Percentiles rank a stretch among this genome's conserved stretches.
Evolutionary conservation across 2,888 invertebrate genomes (phyloP).

Genomic region (Lithophane leautieri): DNA sequence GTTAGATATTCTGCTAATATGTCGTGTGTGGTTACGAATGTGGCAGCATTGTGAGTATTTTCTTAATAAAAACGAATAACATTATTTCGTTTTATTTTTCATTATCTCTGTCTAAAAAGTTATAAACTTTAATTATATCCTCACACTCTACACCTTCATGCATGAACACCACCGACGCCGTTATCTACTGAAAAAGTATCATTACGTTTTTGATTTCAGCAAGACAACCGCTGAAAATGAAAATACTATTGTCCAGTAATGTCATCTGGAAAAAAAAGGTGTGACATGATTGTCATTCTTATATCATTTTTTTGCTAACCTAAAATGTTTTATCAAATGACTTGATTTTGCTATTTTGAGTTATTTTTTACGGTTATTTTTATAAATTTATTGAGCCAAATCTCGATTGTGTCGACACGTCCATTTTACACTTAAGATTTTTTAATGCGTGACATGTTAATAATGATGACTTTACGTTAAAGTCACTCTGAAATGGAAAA

Average conservation of each 20-base stretch:
- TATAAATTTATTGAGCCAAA: constrained; percentile 87
- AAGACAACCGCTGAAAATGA: constrained; percentile 87
- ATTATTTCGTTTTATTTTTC: constrained; percentile 4
- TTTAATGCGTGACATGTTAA: constrained; percentile 84
- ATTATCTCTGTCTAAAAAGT: constrained; percentile 2
- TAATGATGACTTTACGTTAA: constrained; percentile 87
- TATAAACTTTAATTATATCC: constrained; percentile 28
- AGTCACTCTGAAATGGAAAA: constrained; percentile 87
- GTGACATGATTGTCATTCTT: constrained; percentile 89
- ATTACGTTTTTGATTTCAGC: constrained; percentile 81
- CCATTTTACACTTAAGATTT: constrained; percentile 78
- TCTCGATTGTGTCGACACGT: constrained; percentile 87
- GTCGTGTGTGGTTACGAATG: constrained; percentile 34
- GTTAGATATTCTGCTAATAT: constrained; percentile 28
- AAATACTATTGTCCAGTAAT: constrained; percentile 88
- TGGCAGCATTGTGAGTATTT: constrained; percentile 44
- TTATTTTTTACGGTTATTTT: constrained; percentile 88
- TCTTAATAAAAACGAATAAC: constrained; percentile 45
- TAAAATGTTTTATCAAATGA: constrained; percentile 91
- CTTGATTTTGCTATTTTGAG: constrained; percentile 88
- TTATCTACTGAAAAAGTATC: constrained; percentile 65
- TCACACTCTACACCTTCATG: constrained; percentile 38
- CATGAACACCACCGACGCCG: constrained; percentile 51
- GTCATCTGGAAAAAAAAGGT: constrained; percentile 90
- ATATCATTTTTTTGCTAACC: constrained; percentile 90